Conservation (phyloP, 1,140 invertebrate species). For the Dinoponera quadriceps region DNA sequence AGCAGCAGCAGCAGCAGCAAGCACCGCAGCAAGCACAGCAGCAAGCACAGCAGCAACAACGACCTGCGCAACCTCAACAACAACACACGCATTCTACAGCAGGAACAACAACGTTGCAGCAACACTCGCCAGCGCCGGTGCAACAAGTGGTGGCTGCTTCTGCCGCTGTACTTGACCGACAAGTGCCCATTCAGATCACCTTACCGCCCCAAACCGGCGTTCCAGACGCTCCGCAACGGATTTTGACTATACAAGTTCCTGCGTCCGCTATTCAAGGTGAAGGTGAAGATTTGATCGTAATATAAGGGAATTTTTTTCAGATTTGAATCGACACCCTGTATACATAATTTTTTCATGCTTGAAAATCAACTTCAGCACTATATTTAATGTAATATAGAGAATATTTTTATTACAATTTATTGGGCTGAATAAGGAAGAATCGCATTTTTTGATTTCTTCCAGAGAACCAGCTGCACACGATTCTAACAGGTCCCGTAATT, state of each 20-base stretch:
- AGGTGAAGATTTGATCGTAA: too few species aligned
- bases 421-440: neutral
- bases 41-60: constrained; percentile 79
- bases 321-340: too few species aligned
- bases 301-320: too few species aligned
- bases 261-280: constrained; percentile 91
- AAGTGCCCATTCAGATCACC: constrained; percentile 89
- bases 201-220: constrained; percentile 90
- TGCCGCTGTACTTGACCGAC: constrained; percentile 80
- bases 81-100: constrained; percentile 74
- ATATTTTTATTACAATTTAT: neutral
- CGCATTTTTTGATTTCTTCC: constrained; percentile 73
- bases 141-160: constrained; percentile 83
- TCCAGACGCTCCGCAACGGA: constrained; percentile 88
- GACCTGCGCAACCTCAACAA: constrained; percentile 77
- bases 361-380: too few species aligned
- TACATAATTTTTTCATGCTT: too few species aligned
- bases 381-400: neutral
- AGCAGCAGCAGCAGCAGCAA: constrained; percentile 71
- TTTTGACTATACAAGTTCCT: constrained; percentile 94
- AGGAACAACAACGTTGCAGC: constrained; percentile 76
- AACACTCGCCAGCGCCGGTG: constrained; percentile 78
- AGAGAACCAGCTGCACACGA: constrained; percentile 88
- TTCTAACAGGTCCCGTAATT: constrained; percentile 93
- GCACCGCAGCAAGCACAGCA: constrained; percentile 70